Evolutionary conservation across 2,113 vertebrate genomes (phyloP).

Genomic region (Caretta caretta): DNA sequence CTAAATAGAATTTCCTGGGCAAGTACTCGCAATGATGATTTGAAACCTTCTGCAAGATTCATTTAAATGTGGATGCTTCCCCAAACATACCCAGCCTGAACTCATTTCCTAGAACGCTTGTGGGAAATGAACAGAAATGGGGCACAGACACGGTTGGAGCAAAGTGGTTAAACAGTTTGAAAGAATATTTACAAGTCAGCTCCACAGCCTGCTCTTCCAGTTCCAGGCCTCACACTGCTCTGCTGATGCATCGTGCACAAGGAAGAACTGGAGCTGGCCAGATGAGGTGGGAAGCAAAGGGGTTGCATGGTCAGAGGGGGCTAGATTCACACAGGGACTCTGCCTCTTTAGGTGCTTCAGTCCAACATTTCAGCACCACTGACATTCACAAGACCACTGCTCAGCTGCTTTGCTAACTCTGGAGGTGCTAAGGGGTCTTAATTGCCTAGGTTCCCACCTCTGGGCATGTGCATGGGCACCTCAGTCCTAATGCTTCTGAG

Average conservation of each 20-base stretch:
- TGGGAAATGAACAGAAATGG: not conserved
- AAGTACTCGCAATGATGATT: not conserved
- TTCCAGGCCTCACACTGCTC: not conserved
- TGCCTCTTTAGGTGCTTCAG: not conserved
- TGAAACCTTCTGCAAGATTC: constrained; percentile 11
- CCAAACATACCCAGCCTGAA: fast-evolving
- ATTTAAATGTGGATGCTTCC: not conserved
- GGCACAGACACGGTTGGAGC: fast-evolving
- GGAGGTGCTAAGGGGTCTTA: not conserved
- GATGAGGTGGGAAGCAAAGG: not conserved
- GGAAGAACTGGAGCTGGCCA: not conserved
- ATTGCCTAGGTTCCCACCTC: not conserved
- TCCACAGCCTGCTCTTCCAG: not conserved
- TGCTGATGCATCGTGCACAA: not conserved
- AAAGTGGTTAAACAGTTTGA: not conserved
- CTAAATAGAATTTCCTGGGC: constrained; percentile 29
- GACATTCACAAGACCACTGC: not conserved
- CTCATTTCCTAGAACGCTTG: not conserved
- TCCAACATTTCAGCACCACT: not conserved
- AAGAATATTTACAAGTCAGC: not conserved
- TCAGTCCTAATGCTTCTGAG: not conserved
- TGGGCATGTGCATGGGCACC: not conserved
- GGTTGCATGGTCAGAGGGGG: not conserved
- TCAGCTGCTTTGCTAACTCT: not conserved
- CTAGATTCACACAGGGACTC: not conserved